Percentiles rank a stretch among this genome's conserved stretches.
These are phyloP conservation scores for Tinea trinotella DNA, from an alignment of 2,888 invertebrate species.

Conservation along the genomic window DNA sequence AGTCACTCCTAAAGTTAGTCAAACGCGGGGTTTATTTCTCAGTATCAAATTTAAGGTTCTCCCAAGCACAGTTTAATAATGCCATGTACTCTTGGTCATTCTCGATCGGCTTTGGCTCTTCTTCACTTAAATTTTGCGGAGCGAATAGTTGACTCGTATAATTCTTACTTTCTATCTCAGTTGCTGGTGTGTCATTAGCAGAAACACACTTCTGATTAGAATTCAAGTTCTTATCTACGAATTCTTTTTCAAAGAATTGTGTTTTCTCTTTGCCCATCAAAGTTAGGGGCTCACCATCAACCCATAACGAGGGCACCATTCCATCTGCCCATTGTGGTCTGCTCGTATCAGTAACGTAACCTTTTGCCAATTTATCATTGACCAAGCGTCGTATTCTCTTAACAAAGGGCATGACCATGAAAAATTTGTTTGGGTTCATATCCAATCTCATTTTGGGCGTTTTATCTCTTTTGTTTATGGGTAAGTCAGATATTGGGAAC, in stretches of 20 bases:
- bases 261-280: too few relatives aligned
- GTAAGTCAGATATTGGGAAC: slow-evolving; percentile 91
- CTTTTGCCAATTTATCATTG: slow-evolving; percentile 54
- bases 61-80: too few relatives aligned
- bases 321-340: too few relatives aligned
- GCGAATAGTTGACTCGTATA: slow-evolving; percentile 74
- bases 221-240: slow-evolving; percentile 31
- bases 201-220: slow-evolving; percentile 19
- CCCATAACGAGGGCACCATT: too few relatives aligned
- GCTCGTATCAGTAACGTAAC: slow-evolving; percentile 37
- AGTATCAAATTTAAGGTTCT: slow-evolving; percentile 31
- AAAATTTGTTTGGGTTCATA: slow-evolving; percentile 91
- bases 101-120: too few relatives aligned
- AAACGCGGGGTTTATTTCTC: slow-evolving; percentile 76
- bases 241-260: too few relatives aligned
- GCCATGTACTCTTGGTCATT: too few relatives aligned
- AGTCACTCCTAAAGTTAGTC: slow-evolving; percentile 77
- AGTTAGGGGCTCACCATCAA: too few relatives aligned
- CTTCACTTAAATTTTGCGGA: slow-evolving; percentile 49
- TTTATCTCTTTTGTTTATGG: slow-evolving; percentile 87
- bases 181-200: too few relatives aligned
- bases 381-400: slow-evolving; percentile 85
- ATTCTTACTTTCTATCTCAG: slow-evolving; percentile 51
- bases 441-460: slow-evolving; percentile 88
- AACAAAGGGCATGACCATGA: slow-evolving; percentile 95